Evolutionary conservation across 2,797 vertebrate genomes (phyloP).

Genomic region (Sandelia bainsii): DNA sequence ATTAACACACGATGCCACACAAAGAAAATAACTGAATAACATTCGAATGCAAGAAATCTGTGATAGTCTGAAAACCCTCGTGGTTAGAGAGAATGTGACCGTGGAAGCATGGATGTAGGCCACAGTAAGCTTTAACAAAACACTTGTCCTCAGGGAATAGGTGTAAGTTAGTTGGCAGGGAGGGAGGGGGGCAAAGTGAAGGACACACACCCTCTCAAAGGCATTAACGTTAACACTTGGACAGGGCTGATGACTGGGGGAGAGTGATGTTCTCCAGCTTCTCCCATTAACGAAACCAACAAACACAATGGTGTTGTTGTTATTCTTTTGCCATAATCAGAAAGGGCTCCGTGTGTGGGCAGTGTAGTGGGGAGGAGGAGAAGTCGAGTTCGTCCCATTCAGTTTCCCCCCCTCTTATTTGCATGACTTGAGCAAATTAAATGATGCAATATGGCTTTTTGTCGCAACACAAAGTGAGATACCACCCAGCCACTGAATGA

Average conservation of each 20-base stretch:
- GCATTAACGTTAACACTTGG: constrained; percentile 97
- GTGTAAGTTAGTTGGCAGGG: constrained; percentile 81
- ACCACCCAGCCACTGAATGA: constrained; percentile 98
- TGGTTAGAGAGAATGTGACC: constrained; percentile 53
- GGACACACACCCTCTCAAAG: constrained; percentile 91
- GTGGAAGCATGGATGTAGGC: constrained; percentile 49
- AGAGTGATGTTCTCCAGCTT: constrained; percentile 99
- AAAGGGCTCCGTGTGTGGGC: constrained; percentile 99
- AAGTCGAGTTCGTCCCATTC: constrained; percentile 99
- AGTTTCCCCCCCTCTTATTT: constrained; percentile 91
- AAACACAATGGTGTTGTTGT: constrained; percentile 99
- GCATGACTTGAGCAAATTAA: constrained; percentile 99
- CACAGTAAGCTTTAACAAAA: constrained; percentile 73
- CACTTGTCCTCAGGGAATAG: constrained; percentile 91
- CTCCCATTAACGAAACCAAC: constrained; percentile 99
- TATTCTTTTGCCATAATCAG: constrained; percentile 99
- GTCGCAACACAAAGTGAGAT: constrained; percentile 97
- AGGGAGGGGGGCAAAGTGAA: constrained; percentile 70
- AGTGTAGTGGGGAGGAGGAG: constrained; percentile 99
- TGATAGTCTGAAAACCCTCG: constrained; percentile 80
- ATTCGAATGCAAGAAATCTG: constrained; percentile 81
- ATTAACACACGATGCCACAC: constrained; percentile 89
- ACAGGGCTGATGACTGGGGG: constrained; percentile 93
- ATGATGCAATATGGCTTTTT: constrained; percentile 99
- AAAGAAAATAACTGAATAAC: constrained; percentile 56